A percentile compares a stretch with the other conserved stretches of the same genome.
phyloP scores from a whole-genome alignment of 2,113 vertebrate species.

The Hyperopisus bebe region DNA sequence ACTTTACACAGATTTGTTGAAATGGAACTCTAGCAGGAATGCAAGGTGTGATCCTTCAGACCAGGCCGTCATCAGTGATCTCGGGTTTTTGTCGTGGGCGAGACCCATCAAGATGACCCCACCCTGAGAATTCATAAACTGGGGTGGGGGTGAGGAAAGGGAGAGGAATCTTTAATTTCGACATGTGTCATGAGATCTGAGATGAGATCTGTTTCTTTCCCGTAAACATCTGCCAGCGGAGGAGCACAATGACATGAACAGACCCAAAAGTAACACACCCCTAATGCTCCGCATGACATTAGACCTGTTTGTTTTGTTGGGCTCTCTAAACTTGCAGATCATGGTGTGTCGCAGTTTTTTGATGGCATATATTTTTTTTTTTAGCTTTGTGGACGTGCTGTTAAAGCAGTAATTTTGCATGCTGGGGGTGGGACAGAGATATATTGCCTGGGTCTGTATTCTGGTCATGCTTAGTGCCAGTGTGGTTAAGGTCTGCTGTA shows the following conservation, averaged over 20 bases:
- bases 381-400: not conserved
- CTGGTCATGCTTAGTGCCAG: not conserved
- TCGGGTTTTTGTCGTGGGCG: not conserved
- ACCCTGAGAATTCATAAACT: not conserved
- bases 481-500: not conserved
- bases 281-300: not conserved
- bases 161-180: conserved; percentile 18
- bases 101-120: not conserved
- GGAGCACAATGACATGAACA: not conserved
- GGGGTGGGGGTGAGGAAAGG: conserved; percentile 14
- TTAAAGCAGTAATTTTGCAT: not conserved
- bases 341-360: not conserved
- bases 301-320: not conserved
- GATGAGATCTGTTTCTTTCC: not conserved
- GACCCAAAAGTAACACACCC: not conserved
- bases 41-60: not conserved
- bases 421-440: not conserved
- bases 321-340: not conserved
- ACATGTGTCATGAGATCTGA: conserved; percentile 2
- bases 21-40: not conserved
- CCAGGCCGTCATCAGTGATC: not conserved
- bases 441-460: not conserved
- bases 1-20: not conserved
- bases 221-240: not conserved
- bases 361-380: not conserved